Evolutionary conservation across 1,140 invertebrate species (phyloP).

Genomic region (Pantala flavescens): DNA sequence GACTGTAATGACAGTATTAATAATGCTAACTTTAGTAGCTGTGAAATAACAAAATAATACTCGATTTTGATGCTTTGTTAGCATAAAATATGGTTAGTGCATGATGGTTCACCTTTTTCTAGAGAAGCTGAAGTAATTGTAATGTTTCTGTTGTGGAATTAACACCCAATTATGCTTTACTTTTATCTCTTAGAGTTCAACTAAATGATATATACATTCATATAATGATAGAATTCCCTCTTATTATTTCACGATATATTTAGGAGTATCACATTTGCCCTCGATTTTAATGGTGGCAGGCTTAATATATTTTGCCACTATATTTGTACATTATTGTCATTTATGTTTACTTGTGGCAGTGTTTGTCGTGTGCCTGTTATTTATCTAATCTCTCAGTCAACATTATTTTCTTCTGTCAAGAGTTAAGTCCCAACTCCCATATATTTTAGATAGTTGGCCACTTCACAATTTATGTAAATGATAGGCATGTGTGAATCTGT

Average conservation of each 20-base stretch:
- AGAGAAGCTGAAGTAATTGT: neutral
- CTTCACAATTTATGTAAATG: neutral
- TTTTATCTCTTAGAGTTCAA: neutral
- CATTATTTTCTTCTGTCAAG: neutral
- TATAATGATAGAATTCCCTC: neutral
- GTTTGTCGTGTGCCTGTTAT: neutral
- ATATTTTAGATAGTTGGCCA: neutral
- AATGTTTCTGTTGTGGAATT: neutral
- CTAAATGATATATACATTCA: neutral
- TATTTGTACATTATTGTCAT: neutral
- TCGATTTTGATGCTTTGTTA: neutral
- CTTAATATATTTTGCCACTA: neutral
- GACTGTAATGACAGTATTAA: slow-evolving; percentile 2
- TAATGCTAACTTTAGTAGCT: neutral
- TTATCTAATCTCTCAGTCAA: neutral
- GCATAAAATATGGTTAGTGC: slow-evolving; percentile 1
- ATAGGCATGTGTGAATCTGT: neutral
- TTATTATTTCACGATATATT: neutral
- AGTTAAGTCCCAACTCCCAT: neutral
- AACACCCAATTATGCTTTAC: neutral
- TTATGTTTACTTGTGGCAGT: neutral
- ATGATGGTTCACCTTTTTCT: neutral
- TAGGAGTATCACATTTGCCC: neutral
- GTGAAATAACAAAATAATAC: neutral
- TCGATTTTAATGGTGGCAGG: slow-evolving; percentile 1